Evolutionary conservation across 2,888 invertebrate species (phyloP), one percentile per base, ranked within the genome.

Genomic region (Lacanobia wlatinum): DNA sequence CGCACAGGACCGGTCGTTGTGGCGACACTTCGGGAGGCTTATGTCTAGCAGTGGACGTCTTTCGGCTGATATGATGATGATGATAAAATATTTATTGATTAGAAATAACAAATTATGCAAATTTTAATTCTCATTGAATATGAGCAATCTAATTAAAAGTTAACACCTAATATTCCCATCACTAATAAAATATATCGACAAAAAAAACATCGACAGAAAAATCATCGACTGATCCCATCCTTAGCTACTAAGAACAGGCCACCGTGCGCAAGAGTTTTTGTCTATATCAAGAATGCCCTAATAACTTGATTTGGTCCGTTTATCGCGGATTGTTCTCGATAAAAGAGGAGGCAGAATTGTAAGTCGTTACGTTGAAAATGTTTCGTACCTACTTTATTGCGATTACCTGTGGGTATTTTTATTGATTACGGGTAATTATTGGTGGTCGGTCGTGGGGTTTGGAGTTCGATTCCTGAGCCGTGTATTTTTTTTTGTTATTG

Each of bases 231-330:
- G 80, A 18, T 63, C 70, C 52, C 80, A 72, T 70, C 86, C 34
- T 68, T 86, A 75, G n/a, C 66, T 94, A 93, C 94, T 78, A 59
- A 86, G 94, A 95, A 94, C 61, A 62, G 94, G 84, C 94, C 95
- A 93, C 94, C 94, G 70, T 80, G 90, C 74, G 68, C 77, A 70
- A 52, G 63, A 78, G 91, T 94, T 95, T 95, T 95, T 90, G 73
- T 46, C 40, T 21, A 40, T 10, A 18, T 69, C 56, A 88, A 89
- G 92, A 89, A 94, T 94, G 78, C 84, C 74, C 85, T 95, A 95
- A 95, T 95, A 95, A 94, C 94, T 95, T 95, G 95, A 95, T 95
- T 93, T 92, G 85, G 86, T 76, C 82, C 83, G 89, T 89, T 91
- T 90, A 83, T 71, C 64, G 62, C 43, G 56, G 50, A 83, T 84